A percentile compares a stretch with the other conserved stretches of the same genome.
These are phyloP conservation scores for Drosophila bunnanda DNA, from an alignment of 2,888 invertebrate species.

Conservation along the genomic window DNA sequence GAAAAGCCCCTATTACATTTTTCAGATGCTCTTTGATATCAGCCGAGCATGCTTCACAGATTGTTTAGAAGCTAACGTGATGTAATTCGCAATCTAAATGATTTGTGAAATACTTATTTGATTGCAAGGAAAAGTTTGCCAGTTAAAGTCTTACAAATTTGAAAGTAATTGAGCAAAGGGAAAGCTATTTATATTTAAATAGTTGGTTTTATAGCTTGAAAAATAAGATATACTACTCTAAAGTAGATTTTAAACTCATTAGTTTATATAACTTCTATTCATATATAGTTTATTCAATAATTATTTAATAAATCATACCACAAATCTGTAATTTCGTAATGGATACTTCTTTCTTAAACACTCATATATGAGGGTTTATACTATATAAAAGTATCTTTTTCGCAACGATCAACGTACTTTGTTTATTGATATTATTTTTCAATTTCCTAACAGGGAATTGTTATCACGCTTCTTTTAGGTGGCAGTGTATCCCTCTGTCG, in stretches of 20 bases:
- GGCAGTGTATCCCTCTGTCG: constrained; percentile 7
- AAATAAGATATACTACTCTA: not conserved
- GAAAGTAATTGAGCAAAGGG: too few species aligned
- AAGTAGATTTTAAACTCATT: not conserved
- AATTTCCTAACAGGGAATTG: not conserved
- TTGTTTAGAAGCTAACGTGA: constrained; percentile 25
- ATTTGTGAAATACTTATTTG: not conserved
- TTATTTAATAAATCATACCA: not conserved
- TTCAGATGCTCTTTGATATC: constrained; percentile 38
- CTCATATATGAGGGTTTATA: too few species aligned
- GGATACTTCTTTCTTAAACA: not conserved
- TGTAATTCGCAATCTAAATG: constrained; percentile 14
- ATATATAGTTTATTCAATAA: not conserved
- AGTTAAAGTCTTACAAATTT: not conserved
- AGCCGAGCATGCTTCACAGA: constrained; percentile 7
- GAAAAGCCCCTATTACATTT: constrained; percentile 7
- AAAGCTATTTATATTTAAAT: not conserved
- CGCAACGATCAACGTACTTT: not conserved
- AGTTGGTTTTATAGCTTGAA: not conserved
- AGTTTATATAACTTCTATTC: not conserved
- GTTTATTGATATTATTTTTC: not conserved
- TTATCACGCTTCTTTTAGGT: too few species aligned
- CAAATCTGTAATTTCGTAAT: not conserved
- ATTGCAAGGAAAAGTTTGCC: too few species aligned
- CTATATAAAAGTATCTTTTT: not conserved